Evolutionary conservation across 1,140 invertebrate genomes (phyloP), one percentile per base, ranked within the genome.

Genomic region (Goniozus legneri): DNA sequence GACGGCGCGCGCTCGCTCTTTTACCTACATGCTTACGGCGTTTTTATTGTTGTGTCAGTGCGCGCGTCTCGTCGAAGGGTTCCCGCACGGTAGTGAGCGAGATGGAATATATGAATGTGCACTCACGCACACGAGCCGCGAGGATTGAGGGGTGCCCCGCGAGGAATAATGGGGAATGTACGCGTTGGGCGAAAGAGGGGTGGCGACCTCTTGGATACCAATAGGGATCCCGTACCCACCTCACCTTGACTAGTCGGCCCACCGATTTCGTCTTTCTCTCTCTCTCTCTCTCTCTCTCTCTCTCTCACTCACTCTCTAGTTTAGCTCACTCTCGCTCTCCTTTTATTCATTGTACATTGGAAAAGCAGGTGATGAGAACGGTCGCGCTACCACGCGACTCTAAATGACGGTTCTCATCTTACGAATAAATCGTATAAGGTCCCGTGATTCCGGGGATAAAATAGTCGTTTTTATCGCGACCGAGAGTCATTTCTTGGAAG

Each of bases 321-420:
- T 47, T 51, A 42, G 45, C 46, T 48, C 50, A 51, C 51, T 52
- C 52, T n/a, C 21, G 39, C 58, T 64, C 56, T 63, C 58, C 58
- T 27, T 27, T 27, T 27, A 27, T 67, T 62, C 50, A 64, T 74
- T 75, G 69, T 74, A 52, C 40, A 50, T 49, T 52, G 55, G 47
- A 55, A 58, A 62, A 67, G 73, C 73, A 76, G 73, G 72, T 75
- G 73, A 75, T 73, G 72, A 71, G 67, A 69, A 75, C 72, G 69
- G 71, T 73, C 73, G 69, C n/a, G n/a, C 60, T 50, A 74, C 65
- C 69, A 71, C 66, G 67, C 71, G 71, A 75, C 69, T 73, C 62
- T 50, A 44, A 43, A 31, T 56, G 51, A 62, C 30, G 69, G 68
- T 71, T 71, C 67, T 72, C 68, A 72, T 60, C 56, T 37, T 36